These are phyloP conservation scores for Hippocampus comes DNA, from an alignment of 2,113 vertebrate species.

Conservation along the genomic window DNA sequence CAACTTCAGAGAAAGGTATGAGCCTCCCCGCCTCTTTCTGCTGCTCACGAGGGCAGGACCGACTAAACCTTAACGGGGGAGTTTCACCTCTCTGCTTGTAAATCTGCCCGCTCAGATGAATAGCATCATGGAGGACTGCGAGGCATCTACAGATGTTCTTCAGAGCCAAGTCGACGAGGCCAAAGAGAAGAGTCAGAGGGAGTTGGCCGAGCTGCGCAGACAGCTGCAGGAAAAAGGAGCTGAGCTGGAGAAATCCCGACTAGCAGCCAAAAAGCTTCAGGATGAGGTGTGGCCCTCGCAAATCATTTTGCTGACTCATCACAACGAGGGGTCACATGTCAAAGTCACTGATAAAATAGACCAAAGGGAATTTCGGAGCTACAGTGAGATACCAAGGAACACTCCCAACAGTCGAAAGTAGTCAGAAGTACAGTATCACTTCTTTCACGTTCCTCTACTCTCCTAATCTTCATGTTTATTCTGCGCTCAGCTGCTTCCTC, in stretches of 20 bases:
- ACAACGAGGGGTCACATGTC: constrained; percentile 3
- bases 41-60: neutral
- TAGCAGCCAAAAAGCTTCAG: constrained; percentile 76
- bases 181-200: constrained; percentile 81
- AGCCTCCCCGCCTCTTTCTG: neutral
- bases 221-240: constrained; percentile 84
- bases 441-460: neutral
- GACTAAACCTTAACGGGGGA: neutral
- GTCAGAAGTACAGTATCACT: neutral
- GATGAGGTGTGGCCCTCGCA: constrained; percentile 80
- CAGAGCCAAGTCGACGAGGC: constrained; percentile 87
- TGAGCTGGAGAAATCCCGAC: constrained; percentile 81
- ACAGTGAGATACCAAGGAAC: neutral
- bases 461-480: constrained; percentile 29
- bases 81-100: constrained; percentile 1
- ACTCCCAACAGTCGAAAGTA: neutral
- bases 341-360: constrained; percentile 8
- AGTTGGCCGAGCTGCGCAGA: constrained; percentile 78
- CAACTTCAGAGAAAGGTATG: constrained; percentile 89
- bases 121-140: constrained; percentile 78
- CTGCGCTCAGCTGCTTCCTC: constrained; percentile 74
- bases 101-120: constrained; percentile 76
- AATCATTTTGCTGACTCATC: constrained; percentile 34
- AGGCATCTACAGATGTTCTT: constrained; percentile 79
- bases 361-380: neutral